Evolutionary conservation across 2,797 vertebrate species (phyloP).

Genomic region (Remorina albescens): DNA sequence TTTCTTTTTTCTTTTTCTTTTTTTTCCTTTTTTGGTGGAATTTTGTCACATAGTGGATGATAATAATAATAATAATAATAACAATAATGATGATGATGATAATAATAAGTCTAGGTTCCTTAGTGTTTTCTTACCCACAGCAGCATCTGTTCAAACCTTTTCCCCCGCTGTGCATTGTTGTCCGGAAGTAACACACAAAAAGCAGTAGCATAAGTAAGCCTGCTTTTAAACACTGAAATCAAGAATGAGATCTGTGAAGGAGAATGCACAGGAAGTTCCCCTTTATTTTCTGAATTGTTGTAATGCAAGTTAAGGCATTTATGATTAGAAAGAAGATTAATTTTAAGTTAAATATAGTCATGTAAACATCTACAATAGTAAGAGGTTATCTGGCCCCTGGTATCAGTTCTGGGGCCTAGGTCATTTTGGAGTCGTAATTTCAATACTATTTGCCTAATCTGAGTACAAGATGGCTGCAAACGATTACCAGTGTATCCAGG

Average conservation of each 20-base stretch:
- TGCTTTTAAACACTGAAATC: slow-evolving; percentile 6
- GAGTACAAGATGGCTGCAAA: slow-evolving; percentile 68
- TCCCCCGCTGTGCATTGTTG: not conserved
- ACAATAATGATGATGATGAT: no score
- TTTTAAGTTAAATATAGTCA: slow-evolving; percentile 40
- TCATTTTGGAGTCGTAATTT: slow-evolving; percentile 64
- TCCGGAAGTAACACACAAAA: not conserved
- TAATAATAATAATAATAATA: no score
- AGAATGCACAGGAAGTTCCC: slow-evolving; percentile 4
- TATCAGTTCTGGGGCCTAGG: slow-evolving; percentile 31
- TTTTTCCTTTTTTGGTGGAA: no score
- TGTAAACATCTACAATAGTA: slow-evolving; percentile 39
- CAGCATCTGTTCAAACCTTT: no score
- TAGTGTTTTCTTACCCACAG: not conserved
- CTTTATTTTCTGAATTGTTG: slow-evolving; percentile 19
- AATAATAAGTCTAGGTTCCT: not conserved
- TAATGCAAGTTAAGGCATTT: slow-evolving; percentile 20
- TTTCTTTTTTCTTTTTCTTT: no score
- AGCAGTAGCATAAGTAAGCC: not conserved
- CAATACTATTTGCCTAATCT: slow-evolving; percentile 77
- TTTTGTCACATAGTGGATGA: no score
- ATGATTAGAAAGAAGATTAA: slow-evolving; percentile 20
- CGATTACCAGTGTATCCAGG: slow-evolving; percentile 71
- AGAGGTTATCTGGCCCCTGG: slow-evolving; percentile 54
- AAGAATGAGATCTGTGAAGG: slow-evolving; percentile 14